These are phyloP conservation scores for Heteromyza rotundicornis DNA, from an alignment of 2,888 invertebrate genomes.

Conservation along the genomic window DNA sequence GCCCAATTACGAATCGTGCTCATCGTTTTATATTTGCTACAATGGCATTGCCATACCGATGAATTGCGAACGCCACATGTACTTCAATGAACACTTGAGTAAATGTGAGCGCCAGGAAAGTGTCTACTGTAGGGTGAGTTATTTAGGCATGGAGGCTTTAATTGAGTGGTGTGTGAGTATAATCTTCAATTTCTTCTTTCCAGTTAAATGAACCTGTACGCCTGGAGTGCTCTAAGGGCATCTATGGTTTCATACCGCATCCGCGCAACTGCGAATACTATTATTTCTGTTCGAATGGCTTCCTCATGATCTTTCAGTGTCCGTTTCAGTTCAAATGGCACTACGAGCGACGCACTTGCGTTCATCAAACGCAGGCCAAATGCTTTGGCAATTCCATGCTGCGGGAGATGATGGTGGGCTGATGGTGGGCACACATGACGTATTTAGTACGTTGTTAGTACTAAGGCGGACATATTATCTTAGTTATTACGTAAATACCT, in stretches of 20 bases:
- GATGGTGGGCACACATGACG: no score
- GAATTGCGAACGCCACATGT: slow-evolving; percentile 40
- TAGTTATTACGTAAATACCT: no score
- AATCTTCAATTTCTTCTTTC: background rate
- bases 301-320: slow-evolving; percentile 47
- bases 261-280: slow-evolving; percentile 48
- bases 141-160: background rate
- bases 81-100: slow-evolving; percentile 36
- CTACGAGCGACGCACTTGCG: slow-evolving; percentile 39
- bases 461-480: no score
- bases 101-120: slow-evolving; percentile 39
- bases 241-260: slow-evolving; percentile 45
- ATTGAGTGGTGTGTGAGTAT: background rate
- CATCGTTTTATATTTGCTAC: slow-evolving; percentile 48
- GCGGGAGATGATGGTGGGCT: background rate
- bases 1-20: slow-evolving; percentile 42
- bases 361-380: slow-evolving; percentile 35
- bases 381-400: slow-evolving; percentile 28
- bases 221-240: slow-evolving; percentile 33
- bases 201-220: slow-evolving; percentile 28
- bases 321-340: slow-evolving; percentile 47
- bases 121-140: slow-evolving; percentile 38
- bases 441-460: no score
- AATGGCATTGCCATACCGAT: slow-evolving; percentile 43
- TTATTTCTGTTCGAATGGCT: slow-evolving; percentile 49